A percentile compares a stretch with the other conserved stretches of the same genome.
Conservation (phyloP, 2,113 vertebrate genomes). For the Oxyruncus cristatus region DNA sequence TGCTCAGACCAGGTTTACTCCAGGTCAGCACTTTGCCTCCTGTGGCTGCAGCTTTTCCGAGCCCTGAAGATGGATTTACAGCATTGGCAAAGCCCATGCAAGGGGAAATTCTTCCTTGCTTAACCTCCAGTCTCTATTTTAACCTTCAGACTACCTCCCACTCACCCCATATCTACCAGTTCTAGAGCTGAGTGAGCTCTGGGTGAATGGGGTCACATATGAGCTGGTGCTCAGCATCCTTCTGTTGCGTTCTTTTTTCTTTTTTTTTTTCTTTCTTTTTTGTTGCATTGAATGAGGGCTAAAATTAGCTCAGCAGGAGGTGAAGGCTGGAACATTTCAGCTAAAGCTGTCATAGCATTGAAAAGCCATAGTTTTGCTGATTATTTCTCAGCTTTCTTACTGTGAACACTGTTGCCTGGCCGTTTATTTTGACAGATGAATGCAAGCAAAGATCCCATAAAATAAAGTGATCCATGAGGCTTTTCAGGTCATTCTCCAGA, state of each 20-base stretch:
- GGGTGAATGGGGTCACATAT: not conserved
- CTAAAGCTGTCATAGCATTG: not conserved
- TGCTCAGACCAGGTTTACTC: not conserved
- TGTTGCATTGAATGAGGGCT: not conserved
- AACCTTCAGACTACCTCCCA: not conserved
- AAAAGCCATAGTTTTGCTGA: not conserved
- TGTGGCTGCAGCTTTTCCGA: not conserved
- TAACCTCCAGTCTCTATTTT: not conserved
- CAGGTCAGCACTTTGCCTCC: not conserved
- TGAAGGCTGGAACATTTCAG: not conserved
- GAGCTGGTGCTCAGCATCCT: not conserved
- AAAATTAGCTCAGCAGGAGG: slow-evolving; percentile 25
- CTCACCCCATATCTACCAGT: not conserved
- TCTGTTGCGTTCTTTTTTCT: not conserved
- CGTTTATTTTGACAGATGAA: not conserved
- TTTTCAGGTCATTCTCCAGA: not conserved
- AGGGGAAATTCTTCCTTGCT: not conserved
- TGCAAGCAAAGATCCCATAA: not conserved
- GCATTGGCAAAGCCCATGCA: not conserved
- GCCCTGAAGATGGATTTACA: not conserved
- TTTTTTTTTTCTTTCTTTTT: not conserved
- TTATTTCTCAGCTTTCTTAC: not conserved
- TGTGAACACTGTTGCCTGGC: not conserved
- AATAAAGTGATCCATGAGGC: not conserved
- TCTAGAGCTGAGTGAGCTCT: not conserved